These are phyloP conservation scores for Streblospio benedicti DNA, from an alignment of 1,140 invertebrate genomes.

Conservation along the genomic window DNA sequence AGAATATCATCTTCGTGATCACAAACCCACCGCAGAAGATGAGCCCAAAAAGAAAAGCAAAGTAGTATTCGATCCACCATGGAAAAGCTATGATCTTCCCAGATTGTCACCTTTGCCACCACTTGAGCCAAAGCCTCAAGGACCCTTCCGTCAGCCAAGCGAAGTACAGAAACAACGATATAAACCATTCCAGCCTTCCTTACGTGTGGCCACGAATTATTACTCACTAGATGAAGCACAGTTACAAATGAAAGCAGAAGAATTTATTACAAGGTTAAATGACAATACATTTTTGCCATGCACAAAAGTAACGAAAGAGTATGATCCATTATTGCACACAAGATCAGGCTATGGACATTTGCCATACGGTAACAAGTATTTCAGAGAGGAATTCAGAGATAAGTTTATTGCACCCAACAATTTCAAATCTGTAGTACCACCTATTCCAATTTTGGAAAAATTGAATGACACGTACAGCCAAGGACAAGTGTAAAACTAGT, in stretches of 20 bases:
- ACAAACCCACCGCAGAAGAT: conserved; percentile 24
- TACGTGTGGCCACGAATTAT: conserved; percentile 42
- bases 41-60: conserved; percentile 26
- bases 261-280: conserved; percentile 42
- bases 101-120: conserved; percentile 33
- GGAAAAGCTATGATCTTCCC: conserved; percentile 33
- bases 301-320: conserved; percentile 24
- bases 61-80: conserved; percentile 35
- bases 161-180: conserved; percentile 45
- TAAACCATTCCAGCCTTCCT: conserved; percentile 40
- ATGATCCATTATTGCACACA: conserved; percentile 40
- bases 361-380: conserved; percentile 41
- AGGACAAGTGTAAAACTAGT: conserved; percentile 33
- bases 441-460: conserved; percentile 46
- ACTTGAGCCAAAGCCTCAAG: conserved; percentile 38
- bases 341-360: conserved; percentile 38
- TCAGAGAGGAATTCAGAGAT: conserved; percentile 37
- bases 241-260: conserved; percentile 37
- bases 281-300: conserved; percentile 44
- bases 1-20: conserved; percentile 35
- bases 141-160: conserved; percentile 42
- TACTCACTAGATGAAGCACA: conserved; percentile 40
- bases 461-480: conserved; percentile 44
- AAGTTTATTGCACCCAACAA: conserved; percentile 25
- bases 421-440: conserved; percentile 43